Conservation (phyloP, 2,113 vertebrate genomes). For the Saguinus midas region DNA sequence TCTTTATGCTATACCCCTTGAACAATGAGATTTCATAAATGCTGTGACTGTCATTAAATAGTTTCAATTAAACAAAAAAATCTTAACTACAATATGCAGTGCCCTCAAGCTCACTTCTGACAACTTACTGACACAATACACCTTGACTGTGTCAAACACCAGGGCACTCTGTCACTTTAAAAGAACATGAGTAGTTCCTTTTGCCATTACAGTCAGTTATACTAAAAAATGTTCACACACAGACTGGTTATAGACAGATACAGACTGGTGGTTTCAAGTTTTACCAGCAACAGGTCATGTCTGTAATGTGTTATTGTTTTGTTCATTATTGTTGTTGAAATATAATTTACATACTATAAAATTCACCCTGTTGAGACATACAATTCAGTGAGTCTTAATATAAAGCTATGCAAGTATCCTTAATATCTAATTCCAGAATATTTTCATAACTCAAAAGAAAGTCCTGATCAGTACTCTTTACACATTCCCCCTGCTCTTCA, state of each 20-base stretch:
- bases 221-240: background rate
- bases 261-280: background rate
- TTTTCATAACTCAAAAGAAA: background rate
- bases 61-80: background rate
- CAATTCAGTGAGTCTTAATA: background rate
- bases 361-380: background rate
- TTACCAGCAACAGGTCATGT: background rate
- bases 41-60: background rate
- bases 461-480: background rate
- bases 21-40: conserved; percentile 19
- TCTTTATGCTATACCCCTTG: background rate
- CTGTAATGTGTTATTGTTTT: background rate
- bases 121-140: background rate
- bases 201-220: background rate
- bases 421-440: background rate
- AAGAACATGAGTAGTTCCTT: background rate
- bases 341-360: background rate
- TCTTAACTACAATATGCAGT: background rate
- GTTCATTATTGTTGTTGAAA: background rate
- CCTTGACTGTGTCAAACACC: background rate
- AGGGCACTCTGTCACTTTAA: background rate
- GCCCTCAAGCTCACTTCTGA: background rate
- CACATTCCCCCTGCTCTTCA: background rate
- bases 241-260: background rate
- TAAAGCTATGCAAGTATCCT: background rate